Evolutionary conservation across 1,140 invertebrate species (phyloP).

Genomic region (Colletes latitarsis): DNA sequence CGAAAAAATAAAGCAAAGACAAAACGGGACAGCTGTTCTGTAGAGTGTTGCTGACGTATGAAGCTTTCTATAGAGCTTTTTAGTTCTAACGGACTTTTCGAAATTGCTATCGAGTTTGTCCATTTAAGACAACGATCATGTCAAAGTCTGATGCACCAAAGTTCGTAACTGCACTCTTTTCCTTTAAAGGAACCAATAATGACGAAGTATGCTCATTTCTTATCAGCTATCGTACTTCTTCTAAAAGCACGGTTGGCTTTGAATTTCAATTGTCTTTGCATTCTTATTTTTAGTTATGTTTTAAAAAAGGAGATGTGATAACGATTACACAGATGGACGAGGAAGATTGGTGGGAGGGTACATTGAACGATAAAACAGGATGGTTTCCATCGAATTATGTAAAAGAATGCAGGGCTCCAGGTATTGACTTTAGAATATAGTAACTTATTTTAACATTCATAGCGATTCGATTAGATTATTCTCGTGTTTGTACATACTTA

Average conservation of each 20-base stretch:
- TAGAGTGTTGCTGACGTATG: neutral
- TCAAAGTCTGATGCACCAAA: constrained; percentile 83
- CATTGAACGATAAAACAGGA: constrained; percentile 95
- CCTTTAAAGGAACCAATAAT: constrained; percentile 97
- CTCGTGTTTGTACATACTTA: constrained; percentile 12
- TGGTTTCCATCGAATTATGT: constrained; percentile 99
- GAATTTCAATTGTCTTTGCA: neutral
- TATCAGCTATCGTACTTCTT: neutral
- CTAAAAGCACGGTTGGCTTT: neutral
- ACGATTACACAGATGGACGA: constrained; percentile 94
- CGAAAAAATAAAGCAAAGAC: neutral
- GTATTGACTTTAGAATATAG: constrained; percentile 48
- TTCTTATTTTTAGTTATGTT: constrained; percentile 88
- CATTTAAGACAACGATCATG: constrained; percentile 59
- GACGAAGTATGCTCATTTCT: constrained; percentile 89
- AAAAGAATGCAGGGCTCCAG: constrained; percentile 89
- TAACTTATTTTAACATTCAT: neutral
- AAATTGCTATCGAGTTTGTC: too few relatives aligned
- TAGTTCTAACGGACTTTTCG: neutral
- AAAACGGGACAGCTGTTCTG: too few relatives aligned
- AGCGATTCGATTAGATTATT: neutral
- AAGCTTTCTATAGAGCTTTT: neutral
- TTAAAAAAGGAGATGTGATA: constrained; percentile 98
- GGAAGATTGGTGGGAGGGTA: constrained; percentile 99
- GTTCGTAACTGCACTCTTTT: constrained; percentile 94